A percentile compares a stretch with the other conserved stretches of the same genome.
phyloP scores from a whole-genome alignment of 2,113 vertebrate genomes.

The Pao palembangensis region DNA sequence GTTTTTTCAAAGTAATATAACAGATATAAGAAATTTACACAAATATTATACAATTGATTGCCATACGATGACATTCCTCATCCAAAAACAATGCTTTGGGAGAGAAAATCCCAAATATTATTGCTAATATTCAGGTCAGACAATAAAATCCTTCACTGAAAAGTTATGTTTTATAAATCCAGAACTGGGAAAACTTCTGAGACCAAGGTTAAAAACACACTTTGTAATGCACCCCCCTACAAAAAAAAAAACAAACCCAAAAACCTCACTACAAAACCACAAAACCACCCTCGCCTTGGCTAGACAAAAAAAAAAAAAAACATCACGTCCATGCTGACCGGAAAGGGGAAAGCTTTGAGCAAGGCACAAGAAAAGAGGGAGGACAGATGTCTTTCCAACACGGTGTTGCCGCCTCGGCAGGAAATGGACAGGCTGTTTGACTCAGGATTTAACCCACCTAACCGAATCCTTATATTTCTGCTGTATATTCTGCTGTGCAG shows the following conservation, averaged over 20 bases:
- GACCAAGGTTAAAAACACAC: constrained; percentile 11
- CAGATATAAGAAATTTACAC: not conserved
- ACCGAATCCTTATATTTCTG: not conserved
- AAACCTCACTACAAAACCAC: constrained; percentile 5
- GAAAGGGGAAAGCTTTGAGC: constrained; percentile 15
- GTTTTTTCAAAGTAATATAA: not conserved
- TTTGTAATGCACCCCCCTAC: not conserved
- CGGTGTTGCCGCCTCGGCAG: not conserved
- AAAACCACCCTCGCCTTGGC: constrained; percentile 8
- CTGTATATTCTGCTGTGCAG: not conserved
- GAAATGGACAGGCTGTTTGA: constrained; percentile 3
- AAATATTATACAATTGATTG: not conserved
- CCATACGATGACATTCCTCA: not conserved
- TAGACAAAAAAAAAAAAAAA: constrained; percentile 17
- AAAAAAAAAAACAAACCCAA: constrained; percentile 9
- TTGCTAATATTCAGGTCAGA: not conserved
- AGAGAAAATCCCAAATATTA: not conserved
- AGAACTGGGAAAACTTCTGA: not conserved
- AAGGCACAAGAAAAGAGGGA: constrained; percentile 47
- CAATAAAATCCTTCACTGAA: not conserved
- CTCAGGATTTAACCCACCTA: not conserved
- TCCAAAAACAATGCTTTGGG: not conserved
- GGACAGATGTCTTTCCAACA: not conserved
- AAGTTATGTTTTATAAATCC: not conserved
- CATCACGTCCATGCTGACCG: constrained; percentile 10